A percentile compares a stretch with the other conserved stretches of the same genome.
phyloP scores from a whole-genome alignment of 2,888 invertebrate species.

The Antheraea assamensis region DNA sequence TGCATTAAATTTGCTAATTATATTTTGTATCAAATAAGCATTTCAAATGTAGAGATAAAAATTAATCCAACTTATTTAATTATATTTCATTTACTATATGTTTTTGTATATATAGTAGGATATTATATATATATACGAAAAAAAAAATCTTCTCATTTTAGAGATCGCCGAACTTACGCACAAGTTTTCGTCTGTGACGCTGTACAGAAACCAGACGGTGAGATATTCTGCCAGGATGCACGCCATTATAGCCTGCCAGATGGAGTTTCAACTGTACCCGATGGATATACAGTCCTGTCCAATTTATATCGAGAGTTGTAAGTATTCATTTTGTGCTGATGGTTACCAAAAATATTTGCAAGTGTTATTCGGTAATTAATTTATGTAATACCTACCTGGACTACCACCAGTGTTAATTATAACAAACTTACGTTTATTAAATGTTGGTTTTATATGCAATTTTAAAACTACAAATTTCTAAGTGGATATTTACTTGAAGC shows the following conservation, averaged over 20 bases:
- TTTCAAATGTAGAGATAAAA: too few relatives aligned
- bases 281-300: constrained; percentile 94
- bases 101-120: too few relatives aligned
- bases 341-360: neutral
- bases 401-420: too few relatives aligned
- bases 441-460: too few relatives aligned
- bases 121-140: neutral
- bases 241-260: constrained; percentile 92
- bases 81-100: too few relatives aligned
- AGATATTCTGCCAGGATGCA: constrained; percentile 91
- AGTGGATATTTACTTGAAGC: too few relatives aligned
- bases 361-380: neutral
- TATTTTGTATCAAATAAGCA: too few relatives aligned
- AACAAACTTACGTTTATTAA: too few relatives aligned
- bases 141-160: constrained; percentile 54
- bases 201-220: constrained; percentile 91
- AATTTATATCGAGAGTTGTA: constrained; percentile 92
- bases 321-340: constrained; percentile 61
- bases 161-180: constrained; percentile 91
- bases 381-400: neutral
- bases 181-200: constrained; percentile 90
- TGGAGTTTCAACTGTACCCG: constrained; percentile 93
- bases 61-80: too few relatives aligned
- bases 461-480: too few relatives aligned
- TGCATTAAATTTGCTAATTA: too few relatives aligned